Evolutionary conservation across 2,113 vertebrate genomes (phyloP).

Genomic region (Speoplatyrhinus poulsoni): DNA sequence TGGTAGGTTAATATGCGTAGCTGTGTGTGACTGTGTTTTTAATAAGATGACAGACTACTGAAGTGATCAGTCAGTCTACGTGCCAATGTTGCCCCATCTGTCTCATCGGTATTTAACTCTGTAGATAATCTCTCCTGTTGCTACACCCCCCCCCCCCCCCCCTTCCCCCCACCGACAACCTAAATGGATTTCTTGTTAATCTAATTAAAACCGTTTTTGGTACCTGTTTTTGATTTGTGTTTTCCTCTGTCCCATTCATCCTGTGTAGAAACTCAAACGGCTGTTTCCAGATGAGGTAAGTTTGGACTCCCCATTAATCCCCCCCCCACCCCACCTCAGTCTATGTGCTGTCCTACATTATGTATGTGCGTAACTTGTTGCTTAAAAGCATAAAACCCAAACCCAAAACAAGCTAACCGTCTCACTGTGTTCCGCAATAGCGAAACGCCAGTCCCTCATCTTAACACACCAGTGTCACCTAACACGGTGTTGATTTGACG

Average conservation of each 20-base stretch:
- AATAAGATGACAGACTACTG: not conserved
- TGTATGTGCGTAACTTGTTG: constrained; percentile 7
- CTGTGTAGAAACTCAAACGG: constrained; percentile 86
- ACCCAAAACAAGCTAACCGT: constrained; percentile 7
- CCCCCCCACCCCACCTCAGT: not conserved
- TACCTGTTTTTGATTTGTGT: constrained; percentile 10
- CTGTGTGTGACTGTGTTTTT: not conserved
- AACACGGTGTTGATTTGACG: constrained; percentile 10
- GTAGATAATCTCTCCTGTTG: constrained; percentile 26
- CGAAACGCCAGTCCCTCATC: constrained; percentile 14
- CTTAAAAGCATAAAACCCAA: constrained; percentile 16
- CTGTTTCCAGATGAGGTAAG: constrained; percentile 95
- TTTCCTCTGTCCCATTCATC: constrained; percentile 32
- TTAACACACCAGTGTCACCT: constrained; percentile 21
- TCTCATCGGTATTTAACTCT: constrained; percentile 21
- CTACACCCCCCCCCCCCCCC: not conserved
- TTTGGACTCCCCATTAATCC: constrained; percentile 24
- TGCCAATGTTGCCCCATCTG: not conserved
- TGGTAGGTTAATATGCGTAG: too few relatives aligned
- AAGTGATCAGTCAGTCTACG: not conserved
- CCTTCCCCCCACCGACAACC: not conserved
- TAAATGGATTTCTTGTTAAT: constrained; percentile 30
- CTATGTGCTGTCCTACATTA: constrained; percentile 14
- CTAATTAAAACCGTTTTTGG: constrained; percentile 39
- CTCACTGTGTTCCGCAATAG: constrained; percentile 25